Conservation (phyloP, 2,113 vertebrate species). For the Neoarius graeffei region DNA sequence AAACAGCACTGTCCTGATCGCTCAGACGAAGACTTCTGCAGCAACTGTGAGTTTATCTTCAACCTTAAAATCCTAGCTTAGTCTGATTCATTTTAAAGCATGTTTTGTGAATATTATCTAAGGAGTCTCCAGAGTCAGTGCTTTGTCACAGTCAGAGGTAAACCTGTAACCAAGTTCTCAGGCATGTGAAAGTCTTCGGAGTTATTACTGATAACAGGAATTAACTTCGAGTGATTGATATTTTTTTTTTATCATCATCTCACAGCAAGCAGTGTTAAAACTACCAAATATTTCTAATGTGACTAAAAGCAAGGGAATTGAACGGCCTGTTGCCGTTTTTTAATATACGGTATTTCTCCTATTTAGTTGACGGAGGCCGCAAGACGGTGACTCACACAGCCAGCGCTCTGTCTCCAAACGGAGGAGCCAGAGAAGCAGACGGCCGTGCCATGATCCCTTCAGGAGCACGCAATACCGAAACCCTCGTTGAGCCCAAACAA, state of each 20-base stretch:
- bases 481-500: constrained; percentile 7
- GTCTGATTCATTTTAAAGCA: neutral
- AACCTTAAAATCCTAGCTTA: neutral
- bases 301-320: neutral
- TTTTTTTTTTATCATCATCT: neutral
- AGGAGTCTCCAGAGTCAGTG: neutral
- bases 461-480: constrained; percentile 10
- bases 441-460: constrained; percentile 52
- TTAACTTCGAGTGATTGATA: too few relatives aligned
- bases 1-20: constrained; percentile 88
- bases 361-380: constrained; percentile 77
- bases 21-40: constrained; percentile 93
- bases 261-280: neutral
- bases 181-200: too few relatives aligned
- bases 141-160: neutral
- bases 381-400: constrained; percentile 73
- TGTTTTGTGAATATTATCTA: neutral
- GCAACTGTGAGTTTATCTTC: constrained; percentile 77
- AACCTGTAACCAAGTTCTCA: too few relatives aligned
- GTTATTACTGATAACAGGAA: too few relatives aligned
- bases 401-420: constrained; percentile 20
- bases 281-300: neutral
- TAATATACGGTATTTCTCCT: neutral
- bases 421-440: constrained; percentile 36
- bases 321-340: neutral